These are phyloP conservation scores for Siniperca chuatsi DNA, from an alignment of 2,113 vertebrate genomes.

Conservation along the genomic window DNA sequence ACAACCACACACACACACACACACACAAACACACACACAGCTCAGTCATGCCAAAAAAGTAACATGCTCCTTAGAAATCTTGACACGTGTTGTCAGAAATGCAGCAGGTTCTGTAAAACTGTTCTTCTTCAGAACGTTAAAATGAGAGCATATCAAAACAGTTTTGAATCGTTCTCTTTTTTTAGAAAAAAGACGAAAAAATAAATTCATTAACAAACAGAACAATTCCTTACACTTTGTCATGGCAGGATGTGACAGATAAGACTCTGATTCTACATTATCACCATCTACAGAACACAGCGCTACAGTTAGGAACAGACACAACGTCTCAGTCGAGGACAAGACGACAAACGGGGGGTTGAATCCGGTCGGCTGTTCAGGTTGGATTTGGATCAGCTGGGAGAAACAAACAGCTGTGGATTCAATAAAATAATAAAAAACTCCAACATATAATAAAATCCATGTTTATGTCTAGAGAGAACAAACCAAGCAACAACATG, in stretches of 20 bases:
- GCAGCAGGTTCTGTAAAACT: constrained; percentile 60
- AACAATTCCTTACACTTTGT: constrained; percentile 60
- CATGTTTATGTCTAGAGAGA: constrained; percentile 31
- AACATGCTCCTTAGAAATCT: constrained; percentile 68
- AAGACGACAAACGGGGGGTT: constrained; percentile 24
- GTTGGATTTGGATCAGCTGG: constrained; percentile 26
- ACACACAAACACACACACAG: constrained; percentile 14
- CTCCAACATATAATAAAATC: constrained; percentile 49
- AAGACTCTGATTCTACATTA: constrained; percentile 49
- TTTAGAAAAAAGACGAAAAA: constrained; percentile 49
- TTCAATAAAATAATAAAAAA: background rate
- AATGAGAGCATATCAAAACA: constrained; percentile 74
- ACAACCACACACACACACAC: constrained; percentile 41
- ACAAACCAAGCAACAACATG: constrained; percentile 42
- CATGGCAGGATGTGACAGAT: constrained; percentile 69
- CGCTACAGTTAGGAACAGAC: constrained; percentile 44
- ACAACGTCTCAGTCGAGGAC: constrained; percentile 29
- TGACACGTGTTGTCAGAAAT: constrained; percentile 69
- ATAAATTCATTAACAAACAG: constrained; percentile 44
- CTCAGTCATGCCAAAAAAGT: constrained; percentile 48
- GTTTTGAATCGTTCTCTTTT: constrained; percentile 36
- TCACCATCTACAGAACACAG: constrained; percentile 59
- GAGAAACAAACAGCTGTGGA: constrained; percentile 20
- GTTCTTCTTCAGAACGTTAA: constrained; percentile 65
- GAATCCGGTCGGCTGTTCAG: constrained; percentile 13